Conservation (phyloP, 2,113 vertebrate species). For the Serinus canaria region DNA sequence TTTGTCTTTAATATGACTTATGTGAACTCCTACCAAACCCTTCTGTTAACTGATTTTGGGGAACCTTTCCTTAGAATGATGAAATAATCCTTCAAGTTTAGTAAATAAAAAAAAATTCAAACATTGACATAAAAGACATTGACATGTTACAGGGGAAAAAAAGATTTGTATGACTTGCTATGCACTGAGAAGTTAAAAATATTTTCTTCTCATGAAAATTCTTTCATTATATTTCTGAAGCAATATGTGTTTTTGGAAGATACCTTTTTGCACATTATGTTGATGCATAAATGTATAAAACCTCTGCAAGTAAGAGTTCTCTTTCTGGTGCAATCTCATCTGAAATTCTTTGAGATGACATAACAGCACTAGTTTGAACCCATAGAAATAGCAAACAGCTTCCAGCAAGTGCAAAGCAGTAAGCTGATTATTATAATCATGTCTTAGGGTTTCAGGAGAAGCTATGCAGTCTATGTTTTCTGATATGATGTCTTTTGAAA, state of each 20-base stretch:
- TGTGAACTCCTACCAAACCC: not conserved
- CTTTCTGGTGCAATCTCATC: not conserved
- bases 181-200: not conserved
- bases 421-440: slow-evolving; percentile 40
- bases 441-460: not conserved
- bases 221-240: not conserved
- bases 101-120: not conserved
- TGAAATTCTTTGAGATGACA: not conserved
- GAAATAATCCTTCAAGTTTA: not conserved
- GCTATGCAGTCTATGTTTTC: not conserved
- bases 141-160: rapidly evolving
- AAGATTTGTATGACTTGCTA: not conserved
- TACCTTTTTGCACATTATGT: not conserved
- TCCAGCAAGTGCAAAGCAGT: slow-evolving; percentile 35
- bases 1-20: not conserved
- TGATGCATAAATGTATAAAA: not conserved
- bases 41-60: not conserved
- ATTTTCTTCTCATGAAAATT: not conserved
- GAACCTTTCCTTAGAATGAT: not conserved
- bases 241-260: not conserved
- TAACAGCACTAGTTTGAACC: not conserved
- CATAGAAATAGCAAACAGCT: slow-evolving; percentile 40
- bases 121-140: not conserved
- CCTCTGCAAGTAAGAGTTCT: not conserved
- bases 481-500: slow-evolving; percentile 26